phyloP scores from a whole-genome alignment of 2,888 invertebrate species.

The Sussaba pulchella region DNA sequence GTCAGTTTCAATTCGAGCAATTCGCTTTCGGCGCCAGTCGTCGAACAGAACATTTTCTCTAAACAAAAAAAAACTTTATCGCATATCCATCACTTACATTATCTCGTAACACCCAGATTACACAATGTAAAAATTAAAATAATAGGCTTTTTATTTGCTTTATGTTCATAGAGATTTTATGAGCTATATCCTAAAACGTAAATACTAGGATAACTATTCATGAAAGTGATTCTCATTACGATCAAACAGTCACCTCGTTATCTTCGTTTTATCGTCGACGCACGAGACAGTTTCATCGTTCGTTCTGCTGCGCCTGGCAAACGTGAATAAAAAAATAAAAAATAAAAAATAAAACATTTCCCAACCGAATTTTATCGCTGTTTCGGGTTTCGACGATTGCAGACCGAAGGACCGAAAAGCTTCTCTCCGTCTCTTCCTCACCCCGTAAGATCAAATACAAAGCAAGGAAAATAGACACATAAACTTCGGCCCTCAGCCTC shows the following conservation, averaged over 20 bases:
- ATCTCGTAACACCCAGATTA: conserved; percentile 78
- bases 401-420: not conserved
- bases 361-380: not conserved
- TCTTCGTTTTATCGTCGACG: conserved; percentile 44
- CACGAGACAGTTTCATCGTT: not conserved
- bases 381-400: not conserved
- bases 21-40: too few relatives aligned
- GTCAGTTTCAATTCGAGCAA: conserved; percentile 30
- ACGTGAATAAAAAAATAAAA: too few relatives aligned
- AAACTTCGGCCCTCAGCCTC: conserved; percentile 42
- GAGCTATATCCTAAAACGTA: conserved; percentile 64
- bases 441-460: conserved; percentile 16
- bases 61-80: conserved; percentile 57
- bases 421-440: conserved; percentile 12
- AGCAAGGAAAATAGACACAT: not conserved
- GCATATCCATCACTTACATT: conserved; percentile 65
- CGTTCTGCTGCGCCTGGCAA: too few relatives aligned
- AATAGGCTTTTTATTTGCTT: conserved; percentile 74
- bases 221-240: conserved; percentile 58
- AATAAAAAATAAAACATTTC: conserved; percentile 19
- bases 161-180: conserved; percentile 58
- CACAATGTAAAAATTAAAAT: conserved; percentile 78
- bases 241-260: conserved; percentile 54
- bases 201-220: conserved; percentile 62
- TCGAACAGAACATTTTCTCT: too few relatives aligned